Percentiles rank a stretch among this genome's conserved stretches.
Evolutionary conservation across 2,113 vertebrate genomes (phyloP).

Genomic region (Sisor rabdophorus): DNA sequence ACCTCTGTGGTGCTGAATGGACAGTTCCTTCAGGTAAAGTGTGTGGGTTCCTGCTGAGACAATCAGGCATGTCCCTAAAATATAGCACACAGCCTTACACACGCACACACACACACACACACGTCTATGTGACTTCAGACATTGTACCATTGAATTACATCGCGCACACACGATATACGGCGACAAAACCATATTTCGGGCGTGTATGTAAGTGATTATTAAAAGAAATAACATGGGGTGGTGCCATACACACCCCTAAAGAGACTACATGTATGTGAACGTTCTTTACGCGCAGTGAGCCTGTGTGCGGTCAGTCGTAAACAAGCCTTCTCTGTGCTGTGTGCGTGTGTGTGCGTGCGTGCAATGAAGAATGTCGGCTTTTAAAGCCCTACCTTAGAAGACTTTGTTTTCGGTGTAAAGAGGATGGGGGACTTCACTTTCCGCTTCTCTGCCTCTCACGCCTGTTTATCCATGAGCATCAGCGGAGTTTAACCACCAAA

Average conservation of each 20-base stretch:
- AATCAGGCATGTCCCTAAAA: not conserved
- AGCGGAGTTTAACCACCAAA: constrained; percentile 27
- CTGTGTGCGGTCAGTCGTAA: not conserved
- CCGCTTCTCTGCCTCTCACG: constrained; percentile 58
- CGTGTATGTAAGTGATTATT: no score
- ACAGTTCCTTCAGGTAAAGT: constrained; percentile 42
- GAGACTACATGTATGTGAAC: not conserved
- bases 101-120: not conserved
- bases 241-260: no score
- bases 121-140: not conserved
- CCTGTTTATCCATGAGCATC: constrained; percentile 64
- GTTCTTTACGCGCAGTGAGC: not conserved
- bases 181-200: not conserved
- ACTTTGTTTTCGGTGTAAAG: constrained; percentile 70
- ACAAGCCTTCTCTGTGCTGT: not conserved
- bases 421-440: constrained; percentile 63
- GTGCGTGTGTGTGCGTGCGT: not conserved
- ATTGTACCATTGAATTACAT: not conserved
- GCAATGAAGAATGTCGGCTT: constrained; percentile 30
- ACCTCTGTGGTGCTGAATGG: constrained; percentile 43
- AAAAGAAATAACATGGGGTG: no score
- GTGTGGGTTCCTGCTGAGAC: not conserved
- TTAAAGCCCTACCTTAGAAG: constrained; percentile 64
- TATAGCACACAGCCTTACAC: not conserved
- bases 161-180: not conserved